These are phyloP conservation scores for Drosophila pegasa DNA, from an alignment of 2,888 invertebrate genomes.

Conservation along the genomic window DNA sequence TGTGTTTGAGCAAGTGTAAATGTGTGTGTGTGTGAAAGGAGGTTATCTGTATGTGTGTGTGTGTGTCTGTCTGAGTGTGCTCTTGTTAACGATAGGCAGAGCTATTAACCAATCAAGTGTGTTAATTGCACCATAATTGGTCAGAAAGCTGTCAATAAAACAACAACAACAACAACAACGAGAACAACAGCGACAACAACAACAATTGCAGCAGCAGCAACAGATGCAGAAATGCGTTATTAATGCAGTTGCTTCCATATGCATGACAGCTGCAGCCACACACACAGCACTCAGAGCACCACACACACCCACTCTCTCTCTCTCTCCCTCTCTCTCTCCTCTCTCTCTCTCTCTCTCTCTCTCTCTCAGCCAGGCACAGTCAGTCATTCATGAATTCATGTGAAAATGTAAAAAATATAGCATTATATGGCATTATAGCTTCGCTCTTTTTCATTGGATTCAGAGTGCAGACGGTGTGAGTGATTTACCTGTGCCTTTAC, in stretches of 20 bases:
- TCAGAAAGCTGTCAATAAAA: constrained; percentile 67
- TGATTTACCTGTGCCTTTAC: too few species aligned
- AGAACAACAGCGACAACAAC: neutral
- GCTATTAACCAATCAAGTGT: constrained; percentile 73
- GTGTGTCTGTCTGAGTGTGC: neutral
- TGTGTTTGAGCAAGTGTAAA: neutral
- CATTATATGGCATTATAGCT: neutral
- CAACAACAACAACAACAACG: constrained; percentile 19
- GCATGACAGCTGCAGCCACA: constrained; percentile 47
- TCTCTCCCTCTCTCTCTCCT: too few species aligned
- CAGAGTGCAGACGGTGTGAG: neutral
- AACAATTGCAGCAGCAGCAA: neutral
- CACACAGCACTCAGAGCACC: neutral
- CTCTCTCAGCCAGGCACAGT: too few species aligned
- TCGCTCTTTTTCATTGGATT: neutral
- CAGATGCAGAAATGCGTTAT: constrained; percentile 66
- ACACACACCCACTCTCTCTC: too few species aligned
- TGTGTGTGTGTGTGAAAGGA: neutral
- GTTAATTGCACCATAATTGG: constrained; percentile 80
- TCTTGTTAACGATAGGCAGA: constrained; percentile 31
- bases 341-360: too few species aligned
- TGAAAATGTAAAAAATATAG: constrained; percentile 6
- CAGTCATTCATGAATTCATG: neutral
- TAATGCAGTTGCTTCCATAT: constrained; percentile 65
- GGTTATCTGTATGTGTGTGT: neutral